Evolutionary conservation across 92 coral and sea anemone genomes (phyloP).

Genomic region (Heliopora coerulea): DNA sequence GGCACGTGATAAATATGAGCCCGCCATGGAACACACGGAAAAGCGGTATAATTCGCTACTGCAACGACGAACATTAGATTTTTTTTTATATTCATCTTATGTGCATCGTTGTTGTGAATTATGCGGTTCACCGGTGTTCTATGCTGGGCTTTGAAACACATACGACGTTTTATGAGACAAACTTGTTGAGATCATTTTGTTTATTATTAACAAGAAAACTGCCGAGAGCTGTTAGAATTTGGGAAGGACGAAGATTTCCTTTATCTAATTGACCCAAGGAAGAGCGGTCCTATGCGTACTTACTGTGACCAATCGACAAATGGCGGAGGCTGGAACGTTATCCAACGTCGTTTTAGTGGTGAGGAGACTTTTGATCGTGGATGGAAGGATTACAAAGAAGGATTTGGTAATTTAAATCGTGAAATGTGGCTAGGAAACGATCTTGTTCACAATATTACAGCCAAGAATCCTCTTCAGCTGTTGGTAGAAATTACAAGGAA

Average conservation of each 20-base stretch:
- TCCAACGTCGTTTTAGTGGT: conserved; percentile 57
- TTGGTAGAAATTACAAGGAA: conserved; percentile 50
- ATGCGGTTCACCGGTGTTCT: no score
- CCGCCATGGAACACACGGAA: no score
- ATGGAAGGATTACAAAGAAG: conserved; percentile 52
- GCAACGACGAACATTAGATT: no score
- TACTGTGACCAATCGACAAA: conserved; percentile 64
- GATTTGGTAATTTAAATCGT: conserved; percentile 55
- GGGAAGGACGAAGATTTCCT: conserved; percentile 49
- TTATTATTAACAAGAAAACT: conserved; percentile 5
- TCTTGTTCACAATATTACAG: conserved; percentile 43
- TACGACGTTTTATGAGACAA: no score
- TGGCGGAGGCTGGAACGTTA: conserved; percentile 71
- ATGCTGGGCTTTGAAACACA: no score
- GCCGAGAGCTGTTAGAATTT: conserved; percentile 59
- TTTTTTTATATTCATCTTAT: no score
- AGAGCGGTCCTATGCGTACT: conserved; percentile 6
- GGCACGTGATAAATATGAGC: no score
- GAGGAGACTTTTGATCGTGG: conserved; percentile 45
- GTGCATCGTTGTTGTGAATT: no score
- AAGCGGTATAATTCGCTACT: no score
- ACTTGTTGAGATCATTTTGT: no score
- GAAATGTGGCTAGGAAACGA: conserved; percentile 71
- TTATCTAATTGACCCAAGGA: conserved; percentile 50
- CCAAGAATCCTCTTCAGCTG: conserved; percentile 17